Conservation (phyloP, 2,888 invertebrate species). For the Drosophila pegasa region DNA sequence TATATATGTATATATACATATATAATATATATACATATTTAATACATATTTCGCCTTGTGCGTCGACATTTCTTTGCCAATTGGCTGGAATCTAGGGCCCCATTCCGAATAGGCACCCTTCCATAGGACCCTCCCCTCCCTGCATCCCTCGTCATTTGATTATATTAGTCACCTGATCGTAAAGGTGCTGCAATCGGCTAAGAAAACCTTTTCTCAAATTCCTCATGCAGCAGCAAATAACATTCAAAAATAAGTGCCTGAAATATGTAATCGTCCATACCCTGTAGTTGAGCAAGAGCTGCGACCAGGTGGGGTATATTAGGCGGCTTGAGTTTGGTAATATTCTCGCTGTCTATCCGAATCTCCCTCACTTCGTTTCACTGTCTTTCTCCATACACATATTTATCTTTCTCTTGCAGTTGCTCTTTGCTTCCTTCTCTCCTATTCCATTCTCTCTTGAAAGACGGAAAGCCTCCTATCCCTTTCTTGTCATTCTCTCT, state of each 20-base stretch:
- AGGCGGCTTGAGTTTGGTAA: neutral
- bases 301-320: neutral
- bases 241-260: neutral
- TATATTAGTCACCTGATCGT: slow-evolving; percentile 34
- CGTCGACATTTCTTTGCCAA: slow-evolving; percentile 2
- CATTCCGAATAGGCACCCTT: slow-evolving; percentile 4
- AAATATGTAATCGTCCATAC: neutral
- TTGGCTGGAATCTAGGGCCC: slow-evolving; percentile 15
- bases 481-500: too few relatives aligned
- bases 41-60: slow-evolving; percentile 17
- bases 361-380: neutral
- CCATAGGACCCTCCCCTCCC: neutral
- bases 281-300: neutral
- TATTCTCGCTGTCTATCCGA: too few relatives aligned
- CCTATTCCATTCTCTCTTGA: too few relatives aligned
- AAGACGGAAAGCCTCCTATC: too few relatives aligned
- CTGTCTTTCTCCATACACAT: neutral
- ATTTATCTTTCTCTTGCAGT: too few relatives aligned
- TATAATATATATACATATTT: neutral
- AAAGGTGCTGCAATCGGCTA: neutral
- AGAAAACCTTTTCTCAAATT: neutral
- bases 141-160: neutral
- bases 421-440: too few relatives aligned
- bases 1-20: slow-evolving; percentile 16
- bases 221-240: neutral